A percentile compares a stretch with the other conserved stretches of the same genome.
These are phyloP conservation scores for Pipistrellus kuhlii DNA, from an alignment of 2,797 vertebrate species.

Conservation along the genomic window DNA sequence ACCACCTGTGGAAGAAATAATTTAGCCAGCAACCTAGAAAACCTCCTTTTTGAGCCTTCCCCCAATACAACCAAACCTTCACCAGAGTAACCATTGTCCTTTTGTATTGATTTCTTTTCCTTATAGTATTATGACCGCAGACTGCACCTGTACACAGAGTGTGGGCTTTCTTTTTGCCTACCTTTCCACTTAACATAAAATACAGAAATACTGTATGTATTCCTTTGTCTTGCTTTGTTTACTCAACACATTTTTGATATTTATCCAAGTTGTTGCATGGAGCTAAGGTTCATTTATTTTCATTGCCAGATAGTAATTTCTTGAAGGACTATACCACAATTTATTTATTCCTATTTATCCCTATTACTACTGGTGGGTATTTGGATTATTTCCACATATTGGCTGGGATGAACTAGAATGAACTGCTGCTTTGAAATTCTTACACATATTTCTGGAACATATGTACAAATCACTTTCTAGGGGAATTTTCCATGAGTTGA, in stretches of 20 bases:
- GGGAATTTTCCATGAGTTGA: neutral
- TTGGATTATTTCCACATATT: conserved; percentile 23
- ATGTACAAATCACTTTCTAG: neutral
- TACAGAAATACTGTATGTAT: neutral
- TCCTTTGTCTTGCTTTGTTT: neutral
- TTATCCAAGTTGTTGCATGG: neutral
- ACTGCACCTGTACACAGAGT: neutral
- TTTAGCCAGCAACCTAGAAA: neutral
- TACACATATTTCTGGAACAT: neutral
- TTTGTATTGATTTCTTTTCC: neutral
- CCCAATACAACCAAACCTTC: neutral
- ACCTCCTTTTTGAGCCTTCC: neutral
- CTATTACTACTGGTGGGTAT: neutral
- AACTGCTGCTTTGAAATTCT: neutral
- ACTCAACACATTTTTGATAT: neutral
- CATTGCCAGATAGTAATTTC: conserved; percentile 4
- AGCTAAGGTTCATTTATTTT: conserved; percentile 36
- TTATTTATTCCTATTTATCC: neutral
- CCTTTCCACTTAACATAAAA: neutral
- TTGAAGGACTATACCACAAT: neutral
- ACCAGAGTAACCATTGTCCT: neutral
- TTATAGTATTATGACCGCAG: neutral
- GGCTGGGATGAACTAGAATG: neutral
- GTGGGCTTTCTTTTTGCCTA: neutral
- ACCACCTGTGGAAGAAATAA: neutral